These are phyloP conservation scores for Serripes groenlandicus DNA, from an alignment of 2,888 invertebrate genomes.

Conservation along the genomic window DNA sequence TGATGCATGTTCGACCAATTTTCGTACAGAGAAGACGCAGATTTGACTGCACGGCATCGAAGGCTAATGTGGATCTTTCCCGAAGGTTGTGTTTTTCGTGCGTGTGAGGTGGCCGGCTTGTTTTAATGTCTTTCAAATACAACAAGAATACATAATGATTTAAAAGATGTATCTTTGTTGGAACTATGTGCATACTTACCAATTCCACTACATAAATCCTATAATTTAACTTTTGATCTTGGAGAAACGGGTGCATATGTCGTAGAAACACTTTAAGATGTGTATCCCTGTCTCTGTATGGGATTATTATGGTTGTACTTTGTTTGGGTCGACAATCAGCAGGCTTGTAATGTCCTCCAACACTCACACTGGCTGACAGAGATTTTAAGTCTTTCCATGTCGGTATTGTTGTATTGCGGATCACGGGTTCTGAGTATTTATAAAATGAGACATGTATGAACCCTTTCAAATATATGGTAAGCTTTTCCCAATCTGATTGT, in stretches of 20 bases:
- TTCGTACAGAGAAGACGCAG: too few relatives aligned
- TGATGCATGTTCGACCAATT: too few relatives aligned
- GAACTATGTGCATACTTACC: background rate
- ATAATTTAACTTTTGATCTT: background rate
- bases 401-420: background rate
- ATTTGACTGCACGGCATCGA: too few relatives aligned
- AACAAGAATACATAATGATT: too few relatives aligned
- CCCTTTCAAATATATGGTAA: background rate
- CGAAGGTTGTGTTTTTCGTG: too few relatives aligned
- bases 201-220: background rate
- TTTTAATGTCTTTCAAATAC: too few relatives aligned
- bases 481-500: background rate
- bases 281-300: background rate
- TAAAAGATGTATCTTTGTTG: too few relatives aligned
- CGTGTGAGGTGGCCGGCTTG: too few relatives aligned
- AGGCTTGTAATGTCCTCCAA: background rate
- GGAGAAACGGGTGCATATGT: conserved; percentile 10
- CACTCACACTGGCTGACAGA: background rate
- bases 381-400: background rate
- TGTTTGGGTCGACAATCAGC: background rate
- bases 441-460: background rate
- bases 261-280: conserved; percentile 12
- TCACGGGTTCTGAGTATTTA: background rate
- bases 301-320: background rate
- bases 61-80: too few relatives aligned